These are phyloP conservation scores for Diorhabda elongata DNA, from an alignment of 1,140 invertebrate species.

Conservation along the genomic window DNA sequence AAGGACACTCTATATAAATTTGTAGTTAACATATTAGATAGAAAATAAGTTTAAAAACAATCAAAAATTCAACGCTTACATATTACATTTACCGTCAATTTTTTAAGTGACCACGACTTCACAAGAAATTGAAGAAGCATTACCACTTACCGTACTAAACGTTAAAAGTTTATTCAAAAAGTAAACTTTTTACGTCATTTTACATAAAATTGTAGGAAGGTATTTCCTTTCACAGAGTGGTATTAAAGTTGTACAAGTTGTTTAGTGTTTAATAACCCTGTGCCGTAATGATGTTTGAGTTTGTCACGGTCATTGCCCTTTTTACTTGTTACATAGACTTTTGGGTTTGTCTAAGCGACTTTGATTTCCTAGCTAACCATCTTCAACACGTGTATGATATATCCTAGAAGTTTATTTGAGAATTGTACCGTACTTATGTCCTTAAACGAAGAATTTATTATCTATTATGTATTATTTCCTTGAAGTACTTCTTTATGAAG, in stretches of 20 bases:
- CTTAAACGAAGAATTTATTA: no score
- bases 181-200: background rate
- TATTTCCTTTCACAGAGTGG: conserved; percentile 26
- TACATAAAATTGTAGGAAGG: conserved; percentile 9
- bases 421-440: no score
- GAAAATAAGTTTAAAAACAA: no score
- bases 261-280: conserved; percentile 43
- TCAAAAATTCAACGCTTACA: no score
- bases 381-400: conserved; percentile 14
- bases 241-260: conserved; percentile 37
- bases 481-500: no score
- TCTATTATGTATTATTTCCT: no score
- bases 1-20: no score
- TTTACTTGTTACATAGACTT: conserved; percentile 34
- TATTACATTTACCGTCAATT: no score
- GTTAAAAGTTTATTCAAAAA: no score
- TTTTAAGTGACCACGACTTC: no score
- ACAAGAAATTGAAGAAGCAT: no score
- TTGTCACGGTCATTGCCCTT: conserved; percentile 37
- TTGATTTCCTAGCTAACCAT: conserved; percentile 17
- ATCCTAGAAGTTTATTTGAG: background rate
- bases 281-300: conserved; percentile 39
- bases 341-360: conserved; percentile 19
- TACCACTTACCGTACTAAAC: background rate
- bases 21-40: no score